Evolutionary conservation across 2,888 invertebrate genomes (phyloP).

Genomic region (Coleophora flavipennella): DNA sequence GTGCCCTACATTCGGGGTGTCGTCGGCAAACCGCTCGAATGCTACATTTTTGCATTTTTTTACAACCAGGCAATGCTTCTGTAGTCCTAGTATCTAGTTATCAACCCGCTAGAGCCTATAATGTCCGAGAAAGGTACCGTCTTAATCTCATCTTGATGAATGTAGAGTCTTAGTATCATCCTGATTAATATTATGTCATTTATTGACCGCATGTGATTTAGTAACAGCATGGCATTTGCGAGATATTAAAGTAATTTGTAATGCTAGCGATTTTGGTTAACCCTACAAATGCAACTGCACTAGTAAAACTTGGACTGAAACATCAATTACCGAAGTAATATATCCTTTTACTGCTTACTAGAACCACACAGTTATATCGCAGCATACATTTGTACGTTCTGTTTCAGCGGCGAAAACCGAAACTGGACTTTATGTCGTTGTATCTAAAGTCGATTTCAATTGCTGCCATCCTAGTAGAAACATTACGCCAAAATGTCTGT

Average conservation of each 20-base stretch:
- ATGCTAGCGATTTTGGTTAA: constrained; percentile 4
- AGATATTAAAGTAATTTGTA: constrained; percentile 13
- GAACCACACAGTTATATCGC: constrained; percentile 24
- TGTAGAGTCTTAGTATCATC: constrained; percentile 25
- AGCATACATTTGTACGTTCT: constrained; percentile 37
- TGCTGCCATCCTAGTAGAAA: constrained; percentile 28
- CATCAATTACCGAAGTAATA: constrained; percentile 4
- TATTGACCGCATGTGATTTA: constrained; percentile 42
- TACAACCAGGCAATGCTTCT: constrained; percentile 48
- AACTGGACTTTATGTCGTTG: constrained; percentile 30
- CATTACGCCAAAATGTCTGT: constrained; percentile 63
- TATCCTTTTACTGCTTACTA: constrained; percentile 12
- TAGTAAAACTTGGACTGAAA: background rate
- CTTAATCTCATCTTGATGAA: constrained; percentile 16
- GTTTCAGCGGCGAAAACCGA: constrained; percentile 9
- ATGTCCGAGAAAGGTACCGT: constrained; percentile 1
- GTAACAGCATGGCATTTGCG: constrained; percentile 30
- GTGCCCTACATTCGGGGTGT: constrained; percentile 61
- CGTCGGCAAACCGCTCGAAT: constrained; percentile 49
- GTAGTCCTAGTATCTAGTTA: constrained; percentile 21
- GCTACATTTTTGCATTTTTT: constrained; percentile 48
- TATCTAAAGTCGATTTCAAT: constrained; percentile 36
- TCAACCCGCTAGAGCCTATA: constrained; percentile 21
- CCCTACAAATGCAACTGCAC: background rate
- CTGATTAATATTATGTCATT: constrained; percentile 31